Evolutionary conservation across 2,888 invertebrate species (phyloP), one percentile per base, ranked within the genome.

Genomic region (Cryptosula pallasiana): DNA sequence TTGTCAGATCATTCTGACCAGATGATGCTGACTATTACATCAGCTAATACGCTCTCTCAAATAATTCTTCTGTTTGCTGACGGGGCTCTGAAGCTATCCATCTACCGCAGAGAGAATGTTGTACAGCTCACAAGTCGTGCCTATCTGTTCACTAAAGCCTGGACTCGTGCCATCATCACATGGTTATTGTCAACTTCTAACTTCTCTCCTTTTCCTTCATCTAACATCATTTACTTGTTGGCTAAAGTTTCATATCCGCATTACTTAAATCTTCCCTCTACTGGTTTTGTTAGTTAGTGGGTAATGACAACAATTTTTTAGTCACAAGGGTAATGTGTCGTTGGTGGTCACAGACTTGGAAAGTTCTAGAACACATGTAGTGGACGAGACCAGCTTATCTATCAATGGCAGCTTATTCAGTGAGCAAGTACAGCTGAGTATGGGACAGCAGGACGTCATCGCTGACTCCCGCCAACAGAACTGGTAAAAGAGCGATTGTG

Each of bases 81-180:
- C 20, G 45, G 45, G 9, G 20, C 20, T 45, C 20, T 45, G 20
- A 20, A 45, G 9, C 45, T 45, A 20, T 20, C 5, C 9, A 20
- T 45, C 5, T 20, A 20, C 45, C 5, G 45, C 45, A 45, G 20
- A 5, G 20, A 20, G 20, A 20, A 45, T 45, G 45, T 5, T 5
- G 20, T 13, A 13, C 9, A 13, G 45, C 9, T 74, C 3, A 69
- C 23, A n/a, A 77, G 76, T 71, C 72, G 58, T 3, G 75, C 75
- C 1, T 34, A 36, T 20, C 71, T 78, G 25, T 73, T 73, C 34
- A 45, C 45, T 45, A 20, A 20, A 45, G 45, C 20, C 5, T 45
- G 45, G 45, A 45, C 45, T 45, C 5, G 45, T 13, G 45, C 45
- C 20, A 20, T 45, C 5, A 45, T 45, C 20, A 45, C 45, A 5